Percentiles rank a stretch among this genome's conserved stretches.
Evolutionary conservation across 1,140 invertebrate species (phyloP).

Genomic region (Cecropterus lyciades): DNA sequence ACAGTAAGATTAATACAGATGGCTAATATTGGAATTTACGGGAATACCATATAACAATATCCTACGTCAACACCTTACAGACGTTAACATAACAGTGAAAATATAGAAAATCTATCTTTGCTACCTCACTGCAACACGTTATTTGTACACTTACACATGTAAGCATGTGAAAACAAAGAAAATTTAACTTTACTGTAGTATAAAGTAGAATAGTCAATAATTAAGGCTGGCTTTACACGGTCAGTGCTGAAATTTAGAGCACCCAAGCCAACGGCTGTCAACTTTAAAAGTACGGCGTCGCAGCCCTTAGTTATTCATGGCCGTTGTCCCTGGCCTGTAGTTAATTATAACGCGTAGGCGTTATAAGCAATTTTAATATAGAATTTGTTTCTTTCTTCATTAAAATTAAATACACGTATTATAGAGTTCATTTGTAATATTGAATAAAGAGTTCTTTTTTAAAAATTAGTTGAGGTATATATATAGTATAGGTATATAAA

Average conservation of each 20-base stretch:
- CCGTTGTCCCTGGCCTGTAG: conserved; percentile 53
- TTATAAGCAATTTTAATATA: conserved; percentile 55
- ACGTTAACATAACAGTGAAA: background rate
- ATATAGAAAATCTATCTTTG: too few species aligned
- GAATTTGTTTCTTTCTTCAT: conserved; percentile 1
- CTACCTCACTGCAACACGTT: too few species aligned
- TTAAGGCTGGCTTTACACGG: conserved; percentile 2
- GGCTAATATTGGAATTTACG: too few species aligned
- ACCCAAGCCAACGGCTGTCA: conserved; percentile 29
- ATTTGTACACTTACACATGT: too few species aligned
- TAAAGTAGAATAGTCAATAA: background rate
- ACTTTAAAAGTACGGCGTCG: conserved; percentile 42
- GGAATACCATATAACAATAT: too few species aligned
- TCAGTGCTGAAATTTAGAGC: conserved; percentile 6
- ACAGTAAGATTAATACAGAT: too few species aligned
- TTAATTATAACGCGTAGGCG: conserved; percentile 64
- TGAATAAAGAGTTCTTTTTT: too few species aligned
- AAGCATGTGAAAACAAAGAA: background rate
- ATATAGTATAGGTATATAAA: too few species aligned
- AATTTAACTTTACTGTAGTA: background rate
- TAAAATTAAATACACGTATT: background rate
- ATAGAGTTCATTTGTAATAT: background rate
- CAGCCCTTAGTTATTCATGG: conserved; percentile 64
- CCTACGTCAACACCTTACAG: background rate
- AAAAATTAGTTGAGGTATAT: too few species aligned